phyloP scores from a whole-genome alignment of 2,888 invertebrate genomes.

The Pristionchus japonicus region DNA sequence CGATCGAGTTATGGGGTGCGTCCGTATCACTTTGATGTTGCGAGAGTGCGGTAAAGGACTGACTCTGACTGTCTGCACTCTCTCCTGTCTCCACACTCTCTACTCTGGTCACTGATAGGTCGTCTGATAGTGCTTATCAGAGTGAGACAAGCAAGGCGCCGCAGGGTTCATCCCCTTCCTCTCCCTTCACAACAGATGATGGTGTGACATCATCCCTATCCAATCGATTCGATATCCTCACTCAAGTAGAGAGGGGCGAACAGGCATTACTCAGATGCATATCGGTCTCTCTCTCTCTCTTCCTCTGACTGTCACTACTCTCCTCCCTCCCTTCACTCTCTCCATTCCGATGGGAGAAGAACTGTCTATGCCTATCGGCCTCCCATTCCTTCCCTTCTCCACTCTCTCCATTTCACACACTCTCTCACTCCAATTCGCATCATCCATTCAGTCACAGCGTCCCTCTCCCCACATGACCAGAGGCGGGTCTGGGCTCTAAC shows the following conservation, averaged over 20 bases:
- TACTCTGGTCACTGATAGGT: background rate
- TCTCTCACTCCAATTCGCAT: background rate
- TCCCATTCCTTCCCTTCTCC: background rate
- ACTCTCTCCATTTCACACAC: slow-evolving; percentile 1
- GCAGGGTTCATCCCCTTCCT: background rate
- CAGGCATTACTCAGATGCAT: slow-evolving; percentile 22
- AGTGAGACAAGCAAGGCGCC: background rate
- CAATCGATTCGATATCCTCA: background rate
- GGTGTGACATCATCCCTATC: background rate
- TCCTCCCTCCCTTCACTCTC: background rate
- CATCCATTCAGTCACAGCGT: background rate
- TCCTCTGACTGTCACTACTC: background rate
- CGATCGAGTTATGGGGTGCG: background rate
- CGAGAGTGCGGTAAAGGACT: slow-evolving; percentile 20
- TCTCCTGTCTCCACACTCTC: background rate
- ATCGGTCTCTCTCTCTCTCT: background rate
- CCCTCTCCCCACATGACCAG: slow-evolving; percentile 42
- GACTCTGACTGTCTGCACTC: slow-evolving; percentile 14
- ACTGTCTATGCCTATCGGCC: background rate
- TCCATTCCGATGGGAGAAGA: too few species aligned
- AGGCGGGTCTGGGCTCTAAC: background rate
- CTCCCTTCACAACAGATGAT: background rate
- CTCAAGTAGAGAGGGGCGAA: background rate
- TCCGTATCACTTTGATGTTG: background rate
- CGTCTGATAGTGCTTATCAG: slow-evolving; percentile 17